Evolutionary conservation across 2,888 invertebrate species (phyloP), one percentile per base, ranked within the genome.

Genomic region (Mayetiola destructor): DNA sequence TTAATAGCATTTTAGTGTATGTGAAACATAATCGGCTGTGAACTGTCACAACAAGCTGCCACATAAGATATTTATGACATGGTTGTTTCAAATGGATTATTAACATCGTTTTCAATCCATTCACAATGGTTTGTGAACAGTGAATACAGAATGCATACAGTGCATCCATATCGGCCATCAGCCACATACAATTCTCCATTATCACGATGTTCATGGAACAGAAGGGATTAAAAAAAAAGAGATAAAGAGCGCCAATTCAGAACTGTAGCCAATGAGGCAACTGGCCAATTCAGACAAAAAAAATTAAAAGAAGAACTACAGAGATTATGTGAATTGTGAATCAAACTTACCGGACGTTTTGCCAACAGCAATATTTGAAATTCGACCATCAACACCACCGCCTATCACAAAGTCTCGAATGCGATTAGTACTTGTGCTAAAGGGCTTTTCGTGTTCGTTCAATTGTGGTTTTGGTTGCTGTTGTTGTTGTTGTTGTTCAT

Each of bases 401-500:
- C 35, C 40, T 35, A 48, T 27, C 30, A 48, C 52, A 23, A 42
- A 52, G 37, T 57, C 52, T 23, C 42, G 32, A 16, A 52, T 29
- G 42, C 48, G 48, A 36, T 57, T 42, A n/a, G n/a, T n/a, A 52
- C 42, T 52, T 10, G 29, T 48, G 36, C 42, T 57, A n/a, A 52
- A 57, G 37, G 48, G 42, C 32, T 56, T 56, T 42, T 56, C 56
- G 23, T 42, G 56, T 57, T 57, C 48, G 30, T 56, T 23, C 32
- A 42, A 35, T 29, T 48, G 56, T 58, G 56, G 42, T 14, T 42
- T 32, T 29, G 10, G 30, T 21, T 37, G 23, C 59, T 61, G 57
- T 57, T 57, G 52, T 56, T 59, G 39, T 60, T 59, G 35, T 58
- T 56, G 55, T 56, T 61, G 55, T 42, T 58, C n/a, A n/a, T n/a